Percentiles rank a stretch among this genome's conserved stretches.
Conservation (phyloP, 2,888 invertebrate species). For the Brenthis daphne region DNA sequence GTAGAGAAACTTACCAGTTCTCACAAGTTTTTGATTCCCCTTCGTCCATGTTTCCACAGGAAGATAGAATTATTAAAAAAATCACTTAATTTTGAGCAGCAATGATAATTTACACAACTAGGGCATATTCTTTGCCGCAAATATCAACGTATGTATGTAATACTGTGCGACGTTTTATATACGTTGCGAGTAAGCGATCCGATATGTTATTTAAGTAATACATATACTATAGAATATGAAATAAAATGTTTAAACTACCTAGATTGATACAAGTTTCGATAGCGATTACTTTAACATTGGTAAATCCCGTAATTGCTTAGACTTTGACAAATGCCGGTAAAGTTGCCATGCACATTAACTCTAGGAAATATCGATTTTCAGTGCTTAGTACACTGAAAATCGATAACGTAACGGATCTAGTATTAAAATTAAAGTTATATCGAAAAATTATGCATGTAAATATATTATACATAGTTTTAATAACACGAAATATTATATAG, state of each 20-base stretch:
- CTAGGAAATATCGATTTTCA: constrained; percentile 1
- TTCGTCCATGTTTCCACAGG: constrained; percentile 59
- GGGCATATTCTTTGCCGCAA: background rate
- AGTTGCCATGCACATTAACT: constrained; percentile 16
- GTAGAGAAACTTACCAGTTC: constrained; percentile 74
- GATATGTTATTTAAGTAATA: constrained; percentile 5
- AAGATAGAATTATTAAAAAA: constrained; percentile 21
- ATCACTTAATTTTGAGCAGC: background rate
- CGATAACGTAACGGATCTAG: no score
- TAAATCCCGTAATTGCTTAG: constrained; percentile 33
- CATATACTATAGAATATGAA: background rate
- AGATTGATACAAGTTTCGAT: constrained; percentile 3
- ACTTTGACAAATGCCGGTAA: constrained; percentile 24
- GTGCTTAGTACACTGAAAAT: no score
- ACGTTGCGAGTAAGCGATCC: background rate
- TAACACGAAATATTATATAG: no score
- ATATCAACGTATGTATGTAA: background rate
- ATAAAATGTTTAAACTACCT: background rate
- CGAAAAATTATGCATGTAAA: no score
- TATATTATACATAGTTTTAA: no score
- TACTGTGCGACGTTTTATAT: background rate
- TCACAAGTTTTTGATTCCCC: constrained; percentile 70
- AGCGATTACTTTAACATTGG: constrained; percentile 23
- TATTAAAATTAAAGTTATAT: no score
- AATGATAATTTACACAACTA: background rate